Evolutionary conservation across 2,888 invertebrate species (phyloP).

Genomic region (Rutpela maculata): DNA sequence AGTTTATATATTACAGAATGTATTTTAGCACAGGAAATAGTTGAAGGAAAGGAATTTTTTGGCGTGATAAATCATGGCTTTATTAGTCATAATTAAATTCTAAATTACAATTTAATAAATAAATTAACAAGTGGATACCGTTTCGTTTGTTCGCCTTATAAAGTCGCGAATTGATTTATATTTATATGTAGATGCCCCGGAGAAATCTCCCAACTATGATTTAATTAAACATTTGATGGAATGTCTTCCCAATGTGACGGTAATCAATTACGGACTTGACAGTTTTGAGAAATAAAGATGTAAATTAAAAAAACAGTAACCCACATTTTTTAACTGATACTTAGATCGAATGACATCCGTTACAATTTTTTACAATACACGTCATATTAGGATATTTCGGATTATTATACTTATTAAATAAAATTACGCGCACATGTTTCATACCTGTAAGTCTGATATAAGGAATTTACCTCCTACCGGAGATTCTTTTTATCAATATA

Average conservation of each 20-base stretch:
- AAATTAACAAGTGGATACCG: slow-evolving; percentile 1
- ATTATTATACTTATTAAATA: too few relatives aligned
- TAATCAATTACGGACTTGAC: slow-evolving; percentile 6
- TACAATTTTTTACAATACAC: not conserved
- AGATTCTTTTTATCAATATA: too few relatives aligned
- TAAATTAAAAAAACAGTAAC: not conserved
- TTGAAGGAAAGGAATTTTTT: not conserved
- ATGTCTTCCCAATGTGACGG: not conserved
- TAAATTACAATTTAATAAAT: not conserved
- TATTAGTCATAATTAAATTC: slow-evolving; percentile 4
- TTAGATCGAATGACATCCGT: slow-evolving; percentile 1
- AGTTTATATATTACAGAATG: not conserved
- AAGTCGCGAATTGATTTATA: not conserved
- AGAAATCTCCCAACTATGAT: not conserved
- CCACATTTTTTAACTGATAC: not conserved
- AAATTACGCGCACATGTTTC: too few relatives aligned
- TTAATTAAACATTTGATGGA: not conserved
- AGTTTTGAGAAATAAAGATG: not conserved
- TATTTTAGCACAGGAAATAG: not conserved
- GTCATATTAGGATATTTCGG: too few relatives aligned
- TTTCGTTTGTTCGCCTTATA: slow-evolving; percentile 2
- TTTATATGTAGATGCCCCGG: not conserved
- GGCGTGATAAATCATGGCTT: not conserved
- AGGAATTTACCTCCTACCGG: too few relatives aligned
- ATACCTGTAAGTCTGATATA: too few relatives aligned